A percentile compares a stretch with the other conserved stretches of the same genome.
Conservation (phyloP, 2,888 invertebrate genomes). For the Adelognathus sp. region DNA sequence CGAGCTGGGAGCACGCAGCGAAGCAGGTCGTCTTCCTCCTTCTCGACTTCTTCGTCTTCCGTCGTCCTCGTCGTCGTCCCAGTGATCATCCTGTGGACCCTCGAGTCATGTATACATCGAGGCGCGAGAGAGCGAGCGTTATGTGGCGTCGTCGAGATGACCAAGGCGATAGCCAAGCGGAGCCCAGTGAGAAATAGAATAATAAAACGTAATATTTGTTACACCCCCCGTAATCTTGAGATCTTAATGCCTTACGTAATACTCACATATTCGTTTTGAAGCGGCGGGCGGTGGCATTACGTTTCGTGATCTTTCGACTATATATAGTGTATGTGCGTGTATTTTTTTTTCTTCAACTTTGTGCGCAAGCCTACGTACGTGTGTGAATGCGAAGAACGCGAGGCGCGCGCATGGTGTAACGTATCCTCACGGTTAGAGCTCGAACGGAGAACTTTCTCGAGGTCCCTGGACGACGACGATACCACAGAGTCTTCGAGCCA, state of each 20-base stretch:
- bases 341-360: not conserved
- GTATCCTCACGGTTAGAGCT: not conserved
- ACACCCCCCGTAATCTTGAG: constrained; percentile 67
- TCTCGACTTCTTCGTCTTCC: constrained; percentile 29
- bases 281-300: constrained; percentile 43
- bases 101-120: constrained; percentile 24
- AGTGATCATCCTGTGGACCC: constrained; percentile 14
- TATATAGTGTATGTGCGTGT: not conserved
- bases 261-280: constrained; percentile 67
- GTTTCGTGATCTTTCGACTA: constrained; percentile 15
- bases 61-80: constrained; percentile 2
- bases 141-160: constrained; percentile 59
- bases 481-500: not conserved
- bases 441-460: not conserved
- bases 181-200: constrained; percentile 68
- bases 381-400: not conserved
- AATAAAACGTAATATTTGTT: constrained; percentile 74
- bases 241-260: constrained; percentile 74
- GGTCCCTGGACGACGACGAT: constrained; percentile 14
- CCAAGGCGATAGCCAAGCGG: constrained; percentile 66
- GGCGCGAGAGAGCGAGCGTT: constrained; percentile 15
- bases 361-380: not conserved
- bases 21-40: constrained; percentile 31
- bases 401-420: not conserved
- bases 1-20: constrained; percentile 8